Base-by-base conservation (phyloP, 2,888 invertebrate genomes). In the Pseudococcus jackbeardsleyi region DNA sequence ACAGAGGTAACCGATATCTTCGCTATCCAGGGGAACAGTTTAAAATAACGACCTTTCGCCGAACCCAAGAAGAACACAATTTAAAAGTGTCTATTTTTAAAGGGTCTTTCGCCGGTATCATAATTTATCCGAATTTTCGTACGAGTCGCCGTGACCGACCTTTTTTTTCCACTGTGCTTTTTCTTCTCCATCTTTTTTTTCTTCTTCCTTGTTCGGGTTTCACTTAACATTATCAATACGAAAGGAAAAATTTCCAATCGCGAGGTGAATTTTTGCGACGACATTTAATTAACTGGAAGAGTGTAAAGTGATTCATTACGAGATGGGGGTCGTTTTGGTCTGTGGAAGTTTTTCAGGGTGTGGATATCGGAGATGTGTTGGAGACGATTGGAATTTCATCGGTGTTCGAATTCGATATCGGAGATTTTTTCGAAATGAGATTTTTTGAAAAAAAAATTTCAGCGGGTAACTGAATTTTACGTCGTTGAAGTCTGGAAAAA, bases 21-120 rank as follows among this genome's bases (percentile, higher is more conserved):
- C 79, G 46, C 11, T 82, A 82, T 82, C 46, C 79, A 82, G 46
- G 79, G 79, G 79, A 82, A 82, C 79, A 46, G 79, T 82, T 82
- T 82, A 82, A 82, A 82, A 82, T 82, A 82, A 82, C 79, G 79
- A 82, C 46, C 72, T 72, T 72, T 72, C 72, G 72, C 72, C 72
- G 33, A 72, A 72, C 72, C 79, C 79, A n/a, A 82, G 79, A 82
- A 82, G 79, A 46, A 82, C 79, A 82, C 79, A 82, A 82, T 82
- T 82, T 82, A 82, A 82, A 82, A 82, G 79, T 82, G 79, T 82
- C 79, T 82, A 82, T 82, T 82, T 82, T 82, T 46, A 82, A 46
- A 82, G 79, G 79, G 79, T 82, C 79, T 22, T 82, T 46, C 46
- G 46, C 11, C 79, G 11, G 79, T 82, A 82, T 19, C 79, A 82